phyloP scores from a whole-genome alignment of 37 sponge, comb jelly and placozoan genomes.

The Diacarnus erythraeanus region DNA sequence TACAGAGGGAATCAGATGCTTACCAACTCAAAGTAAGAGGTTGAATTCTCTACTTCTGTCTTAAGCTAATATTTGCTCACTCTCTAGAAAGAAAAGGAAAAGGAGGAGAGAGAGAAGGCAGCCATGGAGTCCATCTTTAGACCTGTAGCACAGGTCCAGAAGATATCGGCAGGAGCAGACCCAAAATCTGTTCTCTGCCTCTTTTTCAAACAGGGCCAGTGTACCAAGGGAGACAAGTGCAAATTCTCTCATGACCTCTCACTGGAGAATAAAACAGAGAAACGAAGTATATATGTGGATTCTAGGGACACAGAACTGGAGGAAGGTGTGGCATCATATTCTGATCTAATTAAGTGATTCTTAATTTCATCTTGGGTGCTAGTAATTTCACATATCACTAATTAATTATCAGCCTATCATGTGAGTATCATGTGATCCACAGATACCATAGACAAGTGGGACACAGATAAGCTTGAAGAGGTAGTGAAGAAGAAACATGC shows the following conservation, averaged over 20 bases:
- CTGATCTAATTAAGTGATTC: background rate
- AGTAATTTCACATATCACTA: background rate
- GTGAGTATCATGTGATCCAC: constrained; percentile 12
- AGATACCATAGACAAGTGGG: constrained; percentile 98
- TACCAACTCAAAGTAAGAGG: constrained; percentile 45
- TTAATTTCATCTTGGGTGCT: background rate
- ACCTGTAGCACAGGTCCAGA: constrained; percentile 74
- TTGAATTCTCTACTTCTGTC: too few relatives aligned
- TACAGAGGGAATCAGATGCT: constrained; percentile 26
- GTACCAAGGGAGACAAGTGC: constrained; percentile 97
- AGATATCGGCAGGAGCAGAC: constrained; percentile 86
- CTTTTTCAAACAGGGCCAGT: constrained; percentile 95
- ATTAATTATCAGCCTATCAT: background rate
- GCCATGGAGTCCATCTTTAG: constrained; percentile 80
- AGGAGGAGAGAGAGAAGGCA: constrained; percentile 62
- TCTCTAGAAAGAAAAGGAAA: constrained; percentile 60
- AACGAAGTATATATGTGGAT: constrained; percentile 94
- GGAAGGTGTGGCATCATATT: constrained; percentile 33
- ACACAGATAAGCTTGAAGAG: constrained; percentile 89
- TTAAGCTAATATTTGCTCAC: too few relatives aligned
- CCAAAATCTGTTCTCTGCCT: constrained; percentile 96
- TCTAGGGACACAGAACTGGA: constrained; percentile 68
- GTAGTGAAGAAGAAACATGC: constrained; percentile 95
- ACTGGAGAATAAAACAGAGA: constrained; percentile 87
- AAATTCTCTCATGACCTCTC: constrained; percentile 98